phyloP scores from a whole-genome alignment of 2,113 vertebrate genomes.

The Callorhinus ursinus region DNA sequence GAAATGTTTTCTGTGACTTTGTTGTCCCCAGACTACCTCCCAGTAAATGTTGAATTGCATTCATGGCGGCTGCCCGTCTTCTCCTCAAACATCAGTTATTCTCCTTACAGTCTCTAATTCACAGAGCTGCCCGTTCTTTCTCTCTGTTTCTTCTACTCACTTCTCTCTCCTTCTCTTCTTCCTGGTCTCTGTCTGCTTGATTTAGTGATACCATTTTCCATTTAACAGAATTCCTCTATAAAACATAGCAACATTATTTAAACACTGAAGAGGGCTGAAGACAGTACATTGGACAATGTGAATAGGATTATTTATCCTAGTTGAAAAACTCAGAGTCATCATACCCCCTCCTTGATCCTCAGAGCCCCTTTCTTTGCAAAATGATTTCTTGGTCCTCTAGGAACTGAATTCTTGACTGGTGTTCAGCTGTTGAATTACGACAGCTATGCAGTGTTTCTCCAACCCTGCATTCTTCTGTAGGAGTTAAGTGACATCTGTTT shows the following conservation, averaged over 20 bases:
- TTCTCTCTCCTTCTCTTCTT: neutral
- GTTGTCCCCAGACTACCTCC: neutral
- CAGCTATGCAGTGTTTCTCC: neutral
- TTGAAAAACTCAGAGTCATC: neutral
- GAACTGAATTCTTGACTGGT: neutral
- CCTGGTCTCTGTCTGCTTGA: neutral
- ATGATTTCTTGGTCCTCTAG: neutral
- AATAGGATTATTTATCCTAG: neutral
- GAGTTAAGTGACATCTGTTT: constrained; percentile 55
- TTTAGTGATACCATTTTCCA: neutral
- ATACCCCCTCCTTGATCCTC: neutral
- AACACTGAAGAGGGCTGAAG: neutral
- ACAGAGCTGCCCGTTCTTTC: neutral
- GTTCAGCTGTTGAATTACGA: neutral
- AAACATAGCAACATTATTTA: neutral
- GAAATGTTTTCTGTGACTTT: neutral
- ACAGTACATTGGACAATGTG: neutral
- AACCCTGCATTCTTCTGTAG: neutral
- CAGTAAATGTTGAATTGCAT: neutral
- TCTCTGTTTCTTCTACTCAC: neutral
- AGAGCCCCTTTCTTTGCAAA: neutral
- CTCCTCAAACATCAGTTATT: neutral
- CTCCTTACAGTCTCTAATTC: neutral
- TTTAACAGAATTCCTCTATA: neutral
- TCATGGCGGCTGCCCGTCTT: neutral